Percentiles rank a stretch among this genome's conserved stretches.
phyloP scores from a whole-genome alignment of 1,140 invertebrate genomes.

The Nymphalis io region DNA sequence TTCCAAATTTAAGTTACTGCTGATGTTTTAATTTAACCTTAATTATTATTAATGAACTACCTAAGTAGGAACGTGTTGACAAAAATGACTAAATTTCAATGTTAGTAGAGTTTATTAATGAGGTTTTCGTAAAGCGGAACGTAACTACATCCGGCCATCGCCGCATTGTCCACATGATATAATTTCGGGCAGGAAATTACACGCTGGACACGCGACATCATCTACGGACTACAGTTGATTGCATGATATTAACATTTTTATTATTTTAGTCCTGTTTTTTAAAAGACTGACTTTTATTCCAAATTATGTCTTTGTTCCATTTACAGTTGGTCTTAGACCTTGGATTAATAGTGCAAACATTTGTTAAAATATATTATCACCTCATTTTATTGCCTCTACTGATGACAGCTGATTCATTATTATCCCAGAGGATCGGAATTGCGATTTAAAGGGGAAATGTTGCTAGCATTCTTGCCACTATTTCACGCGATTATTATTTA shows the following conservation, averaged over 20 bases:
- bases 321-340: too few species aligned
- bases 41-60: neutral
- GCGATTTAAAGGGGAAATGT: too few species aligned
- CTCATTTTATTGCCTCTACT: too few species aligned
- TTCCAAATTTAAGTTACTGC: too few species aligned
- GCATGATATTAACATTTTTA: neutral
- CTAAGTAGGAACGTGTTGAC: neutral
- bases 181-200: conserved; percentile 27
- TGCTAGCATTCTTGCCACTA: too few species aligned
- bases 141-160: conserved; percentile 6
- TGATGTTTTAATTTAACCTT: neutral
- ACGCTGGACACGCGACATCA: conserved; percentile 20
- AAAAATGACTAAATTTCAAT: neutral
- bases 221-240: conserved; percentile 3
- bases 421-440: too few species aligned
- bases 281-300: too few species aligned
- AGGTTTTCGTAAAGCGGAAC: neutral
- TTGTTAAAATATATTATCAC: too few species aligned
- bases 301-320: too few species aligned
- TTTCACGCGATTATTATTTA: too few species aligned
- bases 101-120: neutral
- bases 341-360: too few species aligned
- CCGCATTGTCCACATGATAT: conserved; percentile 20
- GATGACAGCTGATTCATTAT: too few species aligned
- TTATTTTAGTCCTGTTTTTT: neutral